Percentiles rank a stretch among this genome's conserved stretches.
phyloP scores from a whole-genome alignment of 2,113 vertebrate genomes.

The Python bivittatus region DNA sequence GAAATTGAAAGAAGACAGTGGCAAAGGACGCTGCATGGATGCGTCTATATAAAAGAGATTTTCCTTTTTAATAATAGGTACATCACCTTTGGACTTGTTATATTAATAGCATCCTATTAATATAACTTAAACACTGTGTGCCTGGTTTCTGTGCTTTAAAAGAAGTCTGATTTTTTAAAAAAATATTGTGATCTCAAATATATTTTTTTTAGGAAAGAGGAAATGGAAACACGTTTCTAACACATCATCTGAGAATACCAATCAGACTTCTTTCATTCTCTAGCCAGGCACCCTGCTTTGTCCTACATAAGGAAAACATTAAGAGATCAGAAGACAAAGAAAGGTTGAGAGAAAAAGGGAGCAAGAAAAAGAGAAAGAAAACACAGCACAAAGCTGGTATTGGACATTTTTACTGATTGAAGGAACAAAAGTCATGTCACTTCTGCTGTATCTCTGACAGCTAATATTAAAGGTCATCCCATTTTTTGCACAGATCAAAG shows the following conservation, averaged over 20 bases:
- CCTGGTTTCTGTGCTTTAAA: conserved; percentile 20
- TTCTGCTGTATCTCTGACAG: conserved; percentile 53
- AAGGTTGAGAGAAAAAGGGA: neutral
- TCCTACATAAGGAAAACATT: conserved; percentile 60
- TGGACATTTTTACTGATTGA: conserved; percentile 43
- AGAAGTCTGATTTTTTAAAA: neutral
- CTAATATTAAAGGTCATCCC: conserved; percentile 52
- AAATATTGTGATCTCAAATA: too few relatives aligned
- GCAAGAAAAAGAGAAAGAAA: neutral
- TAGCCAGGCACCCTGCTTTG: conserved; percentile 22
- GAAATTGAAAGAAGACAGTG: too few relatives aligned
- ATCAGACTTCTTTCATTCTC: conserved; percentile 50
- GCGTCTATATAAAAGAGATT: neutral
- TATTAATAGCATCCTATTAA: conserved; percentile 38
- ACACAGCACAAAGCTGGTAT: neutral
- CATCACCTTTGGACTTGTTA: conserved; percentile 1
- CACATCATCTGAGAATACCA: conserved; percentile 43
- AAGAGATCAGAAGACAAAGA: conserved; percentile 52
- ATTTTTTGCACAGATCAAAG: conserved; percentile 9
- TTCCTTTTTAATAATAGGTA: conserved; percentile 16
- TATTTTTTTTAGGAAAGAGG: conserved; percentile 8
- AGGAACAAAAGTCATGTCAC: conserved; percentile 26
- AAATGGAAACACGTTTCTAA: conserved; percentile 54
- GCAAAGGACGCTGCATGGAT: too few relatives aligned
- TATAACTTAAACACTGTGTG: conserved; percentile 20